Evolutionary conservation across 1,140 invertebrate species (phyloP), one percentile per base, ranked within the genome.

Genomic region (Cardiocondyla obscurior): DNA sequence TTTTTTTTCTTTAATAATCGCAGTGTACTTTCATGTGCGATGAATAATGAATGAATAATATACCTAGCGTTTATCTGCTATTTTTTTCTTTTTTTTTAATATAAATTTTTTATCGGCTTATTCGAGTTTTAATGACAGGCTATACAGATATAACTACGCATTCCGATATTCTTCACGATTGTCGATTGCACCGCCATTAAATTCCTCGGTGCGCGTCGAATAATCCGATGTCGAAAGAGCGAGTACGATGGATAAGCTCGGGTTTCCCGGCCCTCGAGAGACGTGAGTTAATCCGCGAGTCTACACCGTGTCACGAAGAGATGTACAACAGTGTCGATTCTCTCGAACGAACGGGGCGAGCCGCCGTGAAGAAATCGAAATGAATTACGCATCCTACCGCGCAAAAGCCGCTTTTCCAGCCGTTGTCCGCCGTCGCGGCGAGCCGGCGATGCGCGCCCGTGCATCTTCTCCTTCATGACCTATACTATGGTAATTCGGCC

Each of bases 401-500:
- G 36, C 36, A 25, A 19, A 39, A 14, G 67, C 39, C 16, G 33
- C 62, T 39, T 65, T 55, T 65, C n/a, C 22, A 30, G 36, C 53
- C 33, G 51, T 49, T n/a, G 46, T 53, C 14, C 44, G 49, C 16
- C 7, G 33, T 39, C 58, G 58, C 19, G n/a, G 19, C 33, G 33
- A 36, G 62, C 30, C 73, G n/a, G n/a, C n/a, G n/a, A 58, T 22
- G 62, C 42, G 33, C 25, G 60, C 46, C 65, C 39, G 72, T 83
- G 72, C 60, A 87, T 87, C 85, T 82, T 83, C 65, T 85, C 60
- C 36, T 85, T 77, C 85, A 77, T 87, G 88, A 90, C 82, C 90
- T 91, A 91, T 90, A 87, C 76, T 90, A 89, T 89, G 91, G 91
- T 92, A 92, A 92, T 93, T 90, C 88, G 86, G 88, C 73, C 88